Conservation (phyloP, 2,113 vertebrate species). For the Chaenogobius annularis region DNA sequence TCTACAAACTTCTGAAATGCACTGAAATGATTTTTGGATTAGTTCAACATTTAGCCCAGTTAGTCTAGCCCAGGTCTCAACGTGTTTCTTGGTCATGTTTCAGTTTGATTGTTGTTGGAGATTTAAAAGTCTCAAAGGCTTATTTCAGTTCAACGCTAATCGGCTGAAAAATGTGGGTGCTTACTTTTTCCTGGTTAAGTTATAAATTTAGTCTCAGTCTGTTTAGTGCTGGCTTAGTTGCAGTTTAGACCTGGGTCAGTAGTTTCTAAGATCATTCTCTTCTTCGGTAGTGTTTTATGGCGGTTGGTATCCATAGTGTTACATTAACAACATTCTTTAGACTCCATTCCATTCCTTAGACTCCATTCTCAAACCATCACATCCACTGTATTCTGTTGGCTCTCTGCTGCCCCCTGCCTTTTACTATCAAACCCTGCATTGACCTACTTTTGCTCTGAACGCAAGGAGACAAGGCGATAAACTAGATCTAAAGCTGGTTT, state of each 20-base stretch:
- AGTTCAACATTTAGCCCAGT: not conserved
- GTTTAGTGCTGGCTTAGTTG: not conserved
- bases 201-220: too few species aligned
- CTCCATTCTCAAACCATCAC: too few species aligned
- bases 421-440: not conserved
- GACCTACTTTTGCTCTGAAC: not conserved
- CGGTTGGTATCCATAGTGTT: too few species aligned
- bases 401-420: not conserved
- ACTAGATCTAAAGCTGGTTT: not conserved
- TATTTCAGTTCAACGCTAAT: not conserved
- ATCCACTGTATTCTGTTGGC: too few species aligned
- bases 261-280: too few species aligned
- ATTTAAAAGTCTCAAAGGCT: not conserved
- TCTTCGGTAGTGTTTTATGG: too few species aligned
- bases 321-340: too few species aligned
- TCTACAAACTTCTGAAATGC: not conserved
- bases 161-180: not conserved
- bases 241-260: too few species aligned
- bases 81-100: not conserved
- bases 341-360: too few species aligned
- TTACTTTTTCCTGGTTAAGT: not conserved
- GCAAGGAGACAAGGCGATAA: not conserved
- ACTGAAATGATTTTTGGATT: too few species aligned
- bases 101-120: not conserved
- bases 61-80: not conserved